These are phyloP conservation scores for Eurytoma californica DNA, from an alignment of 2,888 invertebrate species.

Conservation along the genomic window DNA sequence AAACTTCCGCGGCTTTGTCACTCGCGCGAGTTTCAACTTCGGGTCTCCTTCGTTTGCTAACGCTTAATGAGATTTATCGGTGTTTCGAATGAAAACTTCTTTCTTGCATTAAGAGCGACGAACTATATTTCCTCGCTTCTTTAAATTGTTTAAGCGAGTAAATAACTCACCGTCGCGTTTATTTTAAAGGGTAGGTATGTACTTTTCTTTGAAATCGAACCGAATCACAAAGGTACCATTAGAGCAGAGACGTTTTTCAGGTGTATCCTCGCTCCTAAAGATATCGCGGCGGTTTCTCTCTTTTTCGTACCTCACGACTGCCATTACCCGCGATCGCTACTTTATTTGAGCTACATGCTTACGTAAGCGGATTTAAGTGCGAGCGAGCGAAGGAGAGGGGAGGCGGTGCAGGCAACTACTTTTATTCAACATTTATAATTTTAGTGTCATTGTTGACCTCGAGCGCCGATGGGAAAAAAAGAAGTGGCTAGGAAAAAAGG, in stretches of 20 bases:
- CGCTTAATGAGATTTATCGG: too few relatives aligned
- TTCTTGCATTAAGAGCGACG: too few relatives aligned
- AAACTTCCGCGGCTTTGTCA: constrained; percentile 25
- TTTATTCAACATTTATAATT: constrained; percentile 47
- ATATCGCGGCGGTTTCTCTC: constrained; percentile 9
- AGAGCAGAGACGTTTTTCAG: background rate
- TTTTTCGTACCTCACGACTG: constrained; percentile 45
- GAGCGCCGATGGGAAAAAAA: constrained; percentile 2
- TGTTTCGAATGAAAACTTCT: too few relatives aligned
- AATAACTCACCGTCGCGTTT: too few relatives aligned
- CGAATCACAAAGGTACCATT: too few relatives aligned
- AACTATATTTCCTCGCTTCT: too few relatives aligned
- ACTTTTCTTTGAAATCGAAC: too few relatives aligned
- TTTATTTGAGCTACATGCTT: constrained; percentile 36
- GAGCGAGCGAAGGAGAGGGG: background rate
- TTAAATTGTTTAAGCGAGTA: too few relatives aligned
- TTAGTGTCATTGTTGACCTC: constrained; percentile 33
- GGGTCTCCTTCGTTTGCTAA: too few relatives aligned
- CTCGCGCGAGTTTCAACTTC: too few relatives aligned
- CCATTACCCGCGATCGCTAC: constrained; percentile 38
- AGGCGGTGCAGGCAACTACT: background rate
- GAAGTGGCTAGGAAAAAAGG: background rate
- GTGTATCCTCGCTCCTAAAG: constrained; percentile 1
- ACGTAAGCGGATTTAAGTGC: constrained; percentile 34
- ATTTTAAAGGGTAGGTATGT: too few relatives aligned